Evolutionary conservation across 2,888 invertebrate genomes (phyloP).

Genomic region (Arctia plantaginis): DNA sequence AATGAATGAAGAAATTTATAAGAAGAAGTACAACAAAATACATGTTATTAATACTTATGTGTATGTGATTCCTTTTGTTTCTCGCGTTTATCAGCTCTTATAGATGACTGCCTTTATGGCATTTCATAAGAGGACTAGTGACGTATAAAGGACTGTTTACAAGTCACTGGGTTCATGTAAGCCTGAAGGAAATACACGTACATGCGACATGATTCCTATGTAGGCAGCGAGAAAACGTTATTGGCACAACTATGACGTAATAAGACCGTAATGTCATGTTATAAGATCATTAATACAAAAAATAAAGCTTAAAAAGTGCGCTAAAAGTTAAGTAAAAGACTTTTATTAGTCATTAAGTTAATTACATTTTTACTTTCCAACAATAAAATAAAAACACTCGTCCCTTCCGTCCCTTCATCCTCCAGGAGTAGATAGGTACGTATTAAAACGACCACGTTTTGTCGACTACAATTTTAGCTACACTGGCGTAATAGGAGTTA

Average conservation of each 20-base stretch:
- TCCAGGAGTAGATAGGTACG: too few species aligned
- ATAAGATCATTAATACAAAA: not conserved
- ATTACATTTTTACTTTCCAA: too few species aligned
- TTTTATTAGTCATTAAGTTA: too few species aligned
- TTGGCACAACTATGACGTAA: not conserved
- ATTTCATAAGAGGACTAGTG: slow-evolving; percentile 51
- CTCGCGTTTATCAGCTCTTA: slow-evolving; percentile 59
- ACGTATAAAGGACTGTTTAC: slow-evolving; percentile 51
- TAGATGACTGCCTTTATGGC: slow-evolving; percentile 64
- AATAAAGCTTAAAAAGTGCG: too few species aligned
- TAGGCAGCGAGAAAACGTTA: not conserved
- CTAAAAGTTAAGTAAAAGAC: too few species aligned
- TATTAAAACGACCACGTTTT: too few species aligned
- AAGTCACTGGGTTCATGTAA: slow-evolving; percentile 47
- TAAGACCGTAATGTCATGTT: not conserved
- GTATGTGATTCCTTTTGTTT: slow-evolving; percentile 50
- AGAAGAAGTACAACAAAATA: too few species aligned
- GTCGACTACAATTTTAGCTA: too few species aligned
- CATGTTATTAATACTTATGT: not conserved
- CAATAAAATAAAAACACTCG: too few species aligned
- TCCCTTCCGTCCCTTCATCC: too few species aligned
- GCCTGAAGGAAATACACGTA: slow-evolving; percentile 12
- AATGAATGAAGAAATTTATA: too few species aligned
- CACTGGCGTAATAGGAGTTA: too few species aligned
- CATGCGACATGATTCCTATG: not conserved